These are phyloP conservation scores for Lonchura striata DNA, from an alignment of 2,113 vertebrate genomes.

Conservation along the genomic window DNA sequence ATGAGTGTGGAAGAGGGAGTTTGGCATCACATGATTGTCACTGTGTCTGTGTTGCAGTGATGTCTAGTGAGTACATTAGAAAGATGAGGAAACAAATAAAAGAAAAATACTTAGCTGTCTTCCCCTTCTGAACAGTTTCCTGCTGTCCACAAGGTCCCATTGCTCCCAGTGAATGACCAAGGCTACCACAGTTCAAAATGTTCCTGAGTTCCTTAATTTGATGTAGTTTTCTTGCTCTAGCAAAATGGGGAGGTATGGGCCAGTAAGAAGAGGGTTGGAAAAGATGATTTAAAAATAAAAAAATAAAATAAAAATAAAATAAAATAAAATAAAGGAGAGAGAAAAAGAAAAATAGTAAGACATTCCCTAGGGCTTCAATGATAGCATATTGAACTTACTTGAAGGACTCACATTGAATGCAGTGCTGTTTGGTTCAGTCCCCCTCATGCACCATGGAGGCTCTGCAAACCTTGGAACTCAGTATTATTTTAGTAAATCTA, in stretches of 20 bases:
- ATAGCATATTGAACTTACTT: not conserved
- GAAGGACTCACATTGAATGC: not conserved
- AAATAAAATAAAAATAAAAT: not conserved
- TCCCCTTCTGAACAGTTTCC: not conserved
- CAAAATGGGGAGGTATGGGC: not conserved
- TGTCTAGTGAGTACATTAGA: not conserved
- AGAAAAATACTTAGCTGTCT: not conserved
- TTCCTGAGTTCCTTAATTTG: not conserved
- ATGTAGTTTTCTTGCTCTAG: not conserved
- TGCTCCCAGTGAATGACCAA: not conserved
- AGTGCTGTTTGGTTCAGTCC: not conserved
- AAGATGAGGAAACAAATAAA: not conserved
- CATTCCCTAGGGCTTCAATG: accelerated
- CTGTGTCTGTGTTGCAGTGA: not conserved
- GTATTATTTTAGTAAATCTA: not conserved
- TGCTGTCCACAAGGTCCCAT: accelerated
- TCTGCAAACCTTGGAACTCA: not conserved
- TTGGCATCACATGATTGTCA: accelerated
- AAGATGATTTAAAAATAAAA: not conserved
- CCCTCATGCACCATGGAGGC: not conserved
- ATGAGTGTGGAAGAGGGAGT: not conserved
- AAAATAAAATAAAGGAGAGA: not conserved
- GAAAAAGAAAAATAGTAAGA: not conserved
- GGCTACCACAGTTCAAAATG: not conserved
- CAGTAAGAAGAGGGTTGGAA: not conserved